Base-by-base conservation (phyloP, 2,113 vertebrate genomes). In the Pteropus alecto region DNA sequence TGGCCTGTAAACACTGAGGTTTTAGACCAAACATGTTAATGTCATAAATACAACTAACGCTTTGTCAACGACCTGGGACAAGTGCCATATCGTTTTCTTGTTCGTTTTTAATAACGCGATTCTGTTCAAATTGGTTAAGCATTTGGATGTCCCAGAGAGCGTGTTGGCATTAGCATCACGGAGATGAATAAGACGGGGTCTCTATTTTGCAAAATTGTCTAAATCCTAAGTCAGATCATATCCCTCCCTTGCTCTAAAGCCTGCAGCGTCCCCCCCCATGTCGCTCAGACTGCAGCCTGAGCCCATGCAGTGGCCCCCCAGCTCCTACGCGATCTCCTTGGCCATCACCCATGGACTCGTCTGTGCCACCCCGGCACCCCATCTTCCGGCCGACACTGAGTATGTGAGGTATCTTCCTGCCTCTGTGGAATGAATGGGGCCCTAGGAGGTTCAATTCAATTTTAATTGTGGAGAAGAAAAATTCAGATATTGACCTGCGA, bases 21-120 rank as follows among this genome's bases (percentile, higher is more conserved):
- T 81, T 86, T 67, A 90, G 84, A 96, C 81, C n/a, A 68, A 38
- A 19, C 51, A 21, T 9, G 38, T 58, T 33, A 30, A 67, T 56
- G 71, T 56, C 58, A 30, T 63, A 82, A 58, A 15, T 73, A 28
- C 15, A 61, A 43, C 67, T 56, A 16, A 0, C 48, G 21, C 56
- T 38, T 38, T 38, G 38, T 38, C 12, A 33, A 82, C 60, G 68
- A 78, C 43, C 35, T 71, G 26, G 9, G 30, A n/a, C 10, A 18
- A 10, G 18, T 15, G 3, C 5, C 56, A 11, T 71, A 2, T 65
- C 38, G 26, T 73, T 41, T 70, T 22, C 46, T 81, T 38, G 4
- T 35, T 38, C 82, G 30, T 43, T 61, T 51, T 76, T 51, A 60
- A 84, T 60, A 51, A 67, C 5, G 15, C 43, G n/a, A 14, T n/a